phyloP scores from a whole-genome alignment of 2,888 invertebrate species.

The Watsonalla cultraria region DNA sequence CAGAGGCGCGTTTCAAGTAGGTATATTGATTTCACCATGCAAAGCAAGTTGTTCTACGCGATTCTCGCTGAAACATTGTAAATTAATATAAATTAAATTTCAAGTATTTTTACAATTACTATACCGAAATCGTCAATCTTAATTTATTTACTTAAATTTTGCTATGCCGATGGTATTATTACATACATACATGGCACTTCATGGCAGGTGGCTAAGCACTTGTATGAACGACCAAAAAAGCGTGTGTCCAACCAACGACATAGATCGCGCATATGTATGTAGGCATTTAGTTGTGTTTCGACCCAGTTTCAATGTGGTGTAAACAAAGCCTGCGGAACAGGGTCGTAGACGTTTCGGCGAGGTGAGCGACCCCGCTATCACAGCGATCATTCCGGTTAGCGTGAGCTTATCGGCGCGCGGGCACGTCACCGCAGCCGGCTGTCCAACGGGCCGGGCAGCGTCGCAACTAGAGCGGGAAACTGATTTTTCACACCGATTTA shows the following conservation, averaged over 20 bases:
- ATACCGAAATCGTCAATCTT: no score
- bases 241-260: constrained; percentile 3
- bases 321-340: constrained; percentile 56
- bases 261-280: constrained; percentile 6
- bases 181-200: not conserved
- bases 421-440: constrained; percentile 28
- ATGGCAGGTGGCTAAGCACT: not conserved
- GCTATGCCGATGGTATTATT: not conserved
- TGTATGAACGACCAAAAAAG: constrained; percentile 7
- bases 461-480: constrained; percentile 50
- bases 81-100: no score
- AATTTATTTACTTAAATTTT: not conserved
- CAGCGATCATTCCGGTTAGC: constrained; percentile 57
- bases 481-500: constrained; percentile 40
- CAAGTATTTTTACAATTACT: no score
- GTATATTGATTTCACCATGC: no score
- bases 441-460: constrained; percentile 3
- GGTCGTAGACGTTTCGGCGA: constrained; percentile 61
- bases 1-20: not conserved
- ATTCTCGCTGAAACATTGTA: no score
- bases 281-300: constrained; percentile 25
- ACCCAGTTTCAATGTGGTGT: constrained; percentile 45
- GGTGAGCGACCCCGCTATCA: constrained; percentile 67
- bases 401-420: constrained; percentile 38
- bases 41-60: not conserved